These are phyloP conservation scores for Alcis repandata DNA, from an alignment of 2,888 invertebrate genomes.

Conservation along the genomic window DNA sequence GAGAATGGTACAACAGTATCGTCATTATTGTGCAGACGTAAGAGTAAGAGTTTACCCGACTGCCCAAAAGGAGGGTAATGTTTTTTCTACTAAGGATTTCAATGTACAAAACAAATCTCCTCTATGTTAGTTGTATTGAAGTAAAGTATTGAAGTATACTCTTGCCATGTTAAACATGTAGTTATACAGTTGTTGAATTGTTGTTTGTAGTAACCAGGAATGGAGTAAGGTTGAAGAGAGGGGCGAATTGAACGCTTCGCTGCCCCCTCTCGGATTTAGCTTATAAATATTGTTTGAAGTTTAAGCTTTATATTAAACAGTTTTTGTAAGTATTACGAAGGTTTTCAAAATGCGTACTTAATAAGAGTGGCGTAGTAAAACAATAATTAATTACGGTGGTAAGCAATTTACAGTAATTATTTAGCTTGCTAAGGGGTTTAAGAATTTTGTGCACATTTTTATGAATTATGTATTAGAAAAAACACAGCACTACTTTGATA, in stretches of 20 bases:
- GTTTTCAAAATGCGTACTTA: not conserved
- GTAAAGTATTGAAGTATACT: conserved; percentile 49
- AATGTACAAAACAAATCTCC: conserved; percentile 33
- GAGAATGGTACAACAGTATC: too few relatives aligned
- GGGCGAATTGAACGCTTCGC: conserved; percentile 6
- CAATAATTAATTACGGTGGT: not conserved
- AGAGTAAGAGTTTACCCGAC: too few relatives aligned
- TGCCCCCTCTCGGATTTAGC: conserved; percentile 8
- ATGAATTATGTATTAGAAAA: not conserved
- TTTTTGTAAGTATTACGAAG: conserved; percentile 25
- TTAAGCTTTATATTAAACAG: conserved; percentile 30
- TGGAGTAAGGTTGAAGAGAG: conserved; percentile 23
- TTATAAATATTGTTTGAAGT: conserved; percentile 36
- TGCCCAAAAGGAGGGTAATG: too few relatives aligned
- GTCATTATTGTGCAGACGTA: too few relatives aligned
- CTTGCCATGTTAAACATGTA: conserved; percentile 68
- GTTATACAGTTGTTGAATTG: conserved; percentile 69
- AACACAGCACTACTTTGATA: too few relatives aligned
- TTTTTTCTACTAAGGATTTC: conserved; percentile 7
- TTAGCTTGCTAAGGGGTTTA: not conserved
- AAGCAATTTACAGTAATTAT: conserved; percentile 6
- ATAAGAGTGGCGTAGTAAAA: not conserved
- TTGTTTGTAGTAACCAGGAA: conserved; percentile 52
- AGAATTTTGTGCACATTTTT: not conserved
- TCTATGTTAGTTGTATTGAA: conserved; percentile 16